phyloP scores from a whole-genome alignment of 2,888 invertebrate species.

The Theristus sp. region DNA sequence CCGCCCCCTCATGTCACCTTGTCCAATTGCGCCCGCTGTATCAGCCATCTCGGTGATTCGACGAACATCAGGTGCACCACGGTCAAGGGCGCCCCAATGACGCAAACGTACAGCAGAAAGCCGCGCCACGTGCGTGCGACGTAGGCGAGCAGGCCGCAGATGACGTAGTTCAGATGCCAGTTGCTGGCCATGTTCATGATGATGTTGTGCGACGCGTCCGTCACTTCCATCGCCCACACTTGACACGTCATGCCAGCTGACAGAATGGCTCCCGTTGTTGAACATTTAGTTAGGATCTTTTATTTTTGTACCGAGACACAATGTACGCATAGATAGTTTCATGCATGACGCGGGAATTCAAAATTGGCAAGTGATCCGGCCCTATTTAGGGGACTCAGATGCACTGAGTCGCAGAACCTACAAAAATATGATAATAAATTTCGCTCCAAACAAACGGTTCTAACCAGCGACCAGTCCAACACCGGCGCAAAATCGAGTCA shows the following conservation, averaged over 20 bases:
- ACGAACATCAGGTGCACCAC: not conserved
- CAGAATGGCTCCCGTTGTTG: too few relatives aligned
- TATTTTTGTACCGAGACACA: too few relatives aligned
- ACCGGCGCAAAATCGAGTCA: not conserved
- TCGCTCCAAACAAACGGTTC: too few relatives aligned
- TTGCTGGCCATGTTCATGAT: conserved; percentile 2
- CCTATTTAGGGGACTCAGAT: too few relatives aligned
- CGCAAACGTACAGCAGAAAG: not conserved
- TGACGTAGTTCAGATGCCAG: conserved; percentile 2
- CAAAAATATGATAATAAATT: too few relatives aligned
- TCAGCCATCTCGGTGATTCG: conserved; percentile 3
- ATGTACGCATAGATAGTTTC: too few relatives aligned
- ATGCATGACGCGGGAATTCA: too few relatives aligned
- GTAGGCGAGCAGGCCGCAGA: not conserved
- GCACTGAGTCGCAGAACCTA: too few relatives aligned
- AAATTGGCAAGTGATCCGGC: too few relatives aligned
- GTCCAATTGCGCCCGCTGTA: not conserved
- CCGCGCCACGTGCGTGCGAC: not conserved
- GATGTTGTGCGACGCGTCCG: not conserved
- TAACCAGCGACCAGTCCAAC: not conserved
- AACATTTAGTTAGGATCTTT: too few relatives aligned
- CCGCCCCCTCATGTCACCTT: too few relatives aligned
- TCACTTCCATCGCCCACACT: conserved; percentile 2
- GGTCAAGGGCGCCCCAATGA: not conserved
- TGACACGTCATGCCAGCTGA: too few relatives aligned